Percentiles rank a stretch among this genome's conserved stretches.
Conservation (phyloP, 2,888 invertebrate species). For the Acronicta leporina region DNA sequence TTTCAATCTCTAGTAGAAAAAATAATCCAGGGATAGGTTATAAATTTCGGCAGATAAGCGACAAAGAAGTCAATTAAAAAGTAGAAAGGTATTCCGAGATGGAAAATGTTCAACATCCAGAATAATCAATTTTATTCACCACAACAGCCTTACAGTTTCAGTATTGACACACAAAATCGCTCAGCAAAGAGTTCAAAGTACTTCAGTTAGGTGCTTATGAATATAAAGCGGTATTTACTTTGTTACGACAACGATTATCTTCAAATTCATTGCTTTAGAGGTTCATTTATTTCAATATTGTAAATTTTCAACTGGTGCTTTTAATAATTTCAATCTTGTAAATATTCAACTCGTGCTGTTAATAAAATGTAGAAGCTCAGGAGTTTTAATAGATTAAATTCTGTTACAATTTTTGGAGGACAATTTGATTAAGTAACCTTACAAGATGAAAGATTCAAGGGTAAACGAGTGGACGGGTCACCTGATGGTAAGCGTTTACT, state of each 20-base stretch:
- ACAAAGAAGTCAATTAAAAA: too few relatives aligned
- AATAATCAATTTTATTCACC: conserved; percentile 6
- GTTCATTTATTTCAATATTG: conserved; percentile 23
- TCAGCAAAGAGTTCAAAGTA: conserved; percentile 25
- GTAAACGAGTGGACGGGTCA: too few relatives aligned
- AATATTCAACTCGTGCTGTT: conserved; percentile 4
- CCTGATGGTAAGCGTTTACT: too few relatives aligned
- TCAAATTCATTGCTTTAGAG: conserved; percentile 13
- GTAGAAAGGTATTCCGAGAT: neutral
- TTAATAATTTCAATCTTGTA: conserved; percentile 7
- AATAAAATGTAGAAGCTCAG: neutral
- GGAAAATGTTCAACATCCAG: neutral
- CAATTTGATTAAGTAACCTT: too few relatives aligned
- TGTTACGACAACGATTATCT: conserved; percentile 25
- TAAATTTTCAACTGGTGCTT: conserved; percentile 3
- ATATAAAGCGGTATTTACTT: conserved; percentile 33
- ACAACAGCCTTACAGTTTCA: conserved; percentile 1
- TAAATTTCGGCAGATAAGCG: too few relatives aligned
- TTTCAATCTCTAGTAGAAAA: too few relatives aligned
- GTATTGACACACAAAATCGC: conserved; percentile 29
- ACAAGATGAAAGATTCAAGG: too few relatives aligned
- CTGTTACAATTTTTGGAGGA: too few relatives aligned
- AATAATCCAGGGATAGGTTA: too few relatives aligned
- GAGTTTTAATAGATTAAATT: too few relatives aligned
- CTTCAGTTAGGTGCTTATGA: conserved; percentile 30